Evolutionary conservation across 2,797 vertebrate genomes (phyloP), one percentile per base, ranked within the genome.

Genomic region (Hydrocynus forskahlii): DNA sequence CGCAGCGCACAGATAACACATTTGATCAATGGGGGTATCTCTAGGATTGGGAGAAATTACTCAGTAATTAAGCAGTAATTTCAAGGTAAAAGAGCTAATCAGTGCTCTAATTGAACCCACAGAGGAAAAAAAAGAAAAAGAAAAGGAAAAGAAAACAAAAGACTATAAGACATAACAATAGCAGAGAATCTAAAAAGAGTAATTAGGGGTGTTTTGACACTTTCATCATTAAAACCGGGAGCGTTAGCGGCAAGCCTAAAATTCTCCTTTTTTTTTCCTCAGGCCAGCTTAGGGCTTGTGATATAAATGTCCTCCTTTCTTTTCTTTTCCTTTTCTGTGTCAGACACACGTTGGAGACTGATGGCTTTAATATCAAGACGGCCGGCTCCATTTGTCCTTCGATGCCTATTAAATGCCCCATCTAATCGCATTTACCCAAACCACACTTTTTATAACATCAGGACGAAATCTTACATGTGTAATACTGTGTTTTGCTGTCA

Each of bases 351-450:
- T 68, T 71, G 62, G 81, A 89, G 88, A 90, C 81, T 84, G 85
- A 90, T 86, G 83, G 79, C 82, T 89, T 89, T 88, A 90, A 90
- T 87, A 88, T 86, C 76, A 55, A 84, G 78, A 80, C 80, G 75
- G 76, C 81, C 78, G 59, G 83, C 76, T 82, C 76, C 64, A 84
- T 88, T 83, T 85, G 81, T 87, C 84, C 84, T 80, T 73, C 66
- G 68, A 78, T 82, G 78, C 80, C 84, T 83, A 86, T 85, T 84
- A 86, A 89, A 87, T 82, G 82, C 76, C 81, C 82, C 63, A 16
- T 72, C 81, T 86, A 83, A 89, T 88, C 79, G 79, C 81, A 79
- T 88, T 87, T 82, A 72, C 48, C 67, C 77, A 76, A 79, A 80
- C 80, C 62, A 60, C 63, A 80, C 14, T 55, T 70, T 86, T 86